Conservation (phyloP, 1,140 invertebrate species). For the Dinoponera quadriceps region DNA sequence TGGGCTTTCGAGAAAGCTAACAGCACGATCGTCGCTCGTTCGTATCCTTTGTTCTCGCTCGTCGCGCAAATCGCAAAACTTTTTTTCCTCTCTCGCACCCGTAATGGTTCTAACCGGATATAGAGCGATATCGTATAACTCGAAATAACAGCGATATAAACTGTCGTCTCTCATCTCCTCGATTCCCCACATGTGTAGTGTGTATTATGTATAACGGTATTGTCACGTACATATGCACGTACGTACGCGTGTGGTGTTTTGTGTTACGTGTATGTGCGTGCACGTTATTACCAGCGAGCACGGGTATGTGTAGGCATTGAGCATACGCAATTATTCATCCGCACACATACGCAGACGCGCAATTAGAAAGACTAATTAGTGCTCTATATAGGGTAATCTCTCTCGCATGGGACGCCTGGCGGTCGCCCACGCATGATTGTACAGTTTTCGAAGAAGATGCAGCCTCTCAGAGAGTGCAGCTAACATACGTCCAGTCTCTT, state of each 20-base stretch:
- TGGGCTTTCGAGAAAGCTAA: neutral
- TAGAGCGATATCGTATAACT: slow-evolving; percentile 18
- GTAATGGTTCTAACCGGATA: neutral
- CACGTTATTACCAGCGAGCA: slow-evolving; percentile 47
- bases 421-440: slow-evolving; percentile 70
- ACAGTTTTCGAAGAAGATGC: slow-evolving; percentile 64
- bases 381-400: slow-evolving; percentile 27
- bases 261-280: neutral
- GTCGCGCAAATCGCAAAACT: neutral
- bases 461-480: slow-evolving; percentile 15
- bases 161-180: slow-evolving; percentile 14
- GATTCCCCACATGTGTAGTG: neutral
- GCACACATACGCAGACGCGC: slow-evolving; percentile 55
- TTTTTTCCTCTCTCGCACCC: slow-evolving; percentile 15
- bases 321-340: slow-evolving; percentile 57
- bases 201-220: slow-evolving; percentile 38
- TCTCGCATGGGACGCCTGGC: slow-evolving; percentile 17
- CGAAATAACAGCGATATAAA: slow-evolving; percentile 35
- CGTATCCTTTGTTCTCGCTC: neutral
- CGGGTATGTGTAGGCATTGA: slow-evolving; percentile 62
- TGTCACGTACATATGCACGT: slow-evolving; percentile 42
- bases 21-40: neutral
- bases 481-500: slow-evolving; percentile 59
- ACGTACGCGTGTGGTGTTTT: neutral
- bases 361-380: slow-evolving; percentile 46